Conservation (phyloP, 2,888 invertebrate species). For the Trichopoda pennipes region DNA sequence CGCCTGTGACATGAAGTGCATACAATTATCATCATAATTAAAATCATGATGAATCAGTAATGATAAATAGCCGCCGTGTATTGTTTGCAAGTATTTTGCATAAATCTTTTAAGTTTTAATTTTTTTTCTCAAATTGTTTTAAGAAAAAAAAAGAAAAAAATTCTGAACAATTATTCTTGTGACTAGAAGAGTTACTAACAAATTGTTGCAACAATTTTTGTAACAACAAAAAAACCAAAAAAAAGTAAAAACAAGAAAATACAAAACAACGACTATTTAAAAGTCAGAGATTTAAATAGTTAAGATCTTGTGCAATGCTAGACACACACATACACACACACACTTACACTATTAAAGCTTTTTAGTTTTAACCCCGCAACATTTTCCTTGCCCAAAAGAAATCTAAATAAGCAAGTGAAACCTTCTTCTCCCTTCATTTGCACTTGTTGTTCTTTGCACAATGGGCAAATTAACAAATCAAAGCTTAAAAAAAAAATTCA, state of each 20-base stretch:
- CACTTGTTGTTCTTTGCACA: constrained; percentile 21
- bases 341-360: constrained; percentile 47
- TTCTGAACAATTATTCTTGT: constrained; percentile 45
- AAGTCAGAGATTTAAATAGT: constrained; percentile 4
- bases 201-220: constrained; percentile 50
- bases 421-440: constrained; percentile 33
- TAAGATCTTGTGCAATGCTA: constrained; percentile 43
- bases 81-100: constrained; percentile 59
- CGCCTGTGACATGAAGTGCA: constrained; percentile 51
- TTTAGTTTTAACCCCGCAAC: constrained; percentile 15
- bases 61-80: constrained; percentile 52
- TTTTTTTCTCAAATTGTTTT: constrained; percentile 42
- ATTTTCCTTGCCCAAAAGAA: constrained; percentile 27
- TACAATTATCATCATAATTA: constrained; percentile 52
- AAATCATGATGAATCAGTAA: constrained; percentile 57
- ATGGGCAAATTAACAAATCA: background rate
- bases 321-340: no score
- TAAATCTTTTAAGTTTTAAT: constrained; percentile 48
- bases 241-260: no score
- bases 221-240: no score
- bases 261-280: constrained; percentile 3
- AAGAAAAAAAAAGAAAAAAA: constrained; percentile 60
- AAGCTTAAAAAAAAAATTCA: no score
- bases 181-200: constrained; percentile 57
- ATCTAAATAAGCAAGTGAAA: constrained; percentile 6